These are phyloP conservation scores for Conomelus anceps DNA, from an alignment of 2,888 invertebrate genomes.

Conservation along the genomic window DNA sequence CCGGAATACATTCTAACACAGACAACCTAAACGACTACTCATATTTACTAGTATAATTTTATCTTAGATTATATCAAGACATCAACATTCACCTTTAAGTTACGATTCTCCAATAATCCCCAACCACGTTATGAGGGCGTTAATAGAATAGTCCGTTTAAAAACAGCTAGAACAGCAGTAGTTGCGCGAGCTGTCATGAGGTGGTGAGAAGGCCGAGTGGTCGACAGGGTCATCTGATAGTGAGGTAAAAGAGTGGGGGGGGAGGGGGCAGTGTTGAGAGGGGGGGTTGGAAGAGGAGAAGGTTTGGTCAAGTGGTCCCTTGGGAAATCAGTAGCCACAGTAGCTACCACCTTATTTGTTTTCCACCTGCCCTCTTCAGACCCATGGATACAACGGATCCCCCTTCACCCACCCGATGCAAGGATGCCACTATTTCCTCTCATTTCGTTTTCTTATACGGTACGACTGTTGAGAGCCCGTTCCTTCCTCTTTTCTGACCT, in stretches of 20 bases:
- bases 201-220: not conserved
- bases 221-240: not conserved
- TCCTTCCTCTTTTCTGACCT: not conserved
- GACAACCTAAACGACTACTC: no score
- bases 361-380: constrained; percentile 7
- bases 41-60: no score
- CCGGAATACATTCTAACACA: no score
- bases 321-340: constrained; percentile 13
- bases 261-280: not conserved
- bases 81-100: no score
- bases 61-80: no score
- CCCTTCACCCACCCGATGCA: not conserved
- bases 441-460: not conserved
- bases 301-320: constrained; percentile 13
- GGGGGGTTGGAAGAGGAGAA: not conserved
- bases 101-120: not conserved
- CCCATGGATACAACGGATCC: not conserved
- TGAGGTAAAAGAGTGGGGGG: not conserved
- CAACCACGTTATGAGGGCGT: not conserved
- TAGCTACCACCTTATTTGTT: constrained; percentile 8
- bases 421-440: not conserved
- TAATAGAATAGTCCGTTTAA: not conserved
- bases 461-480: not conserved
- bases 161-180: not conserved
- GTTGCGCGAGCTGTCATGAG: not conserved